A percentile compares a stretch with the other conserved stretches of the same genome.
Evolutionary conservation across 1,140 invertebrate species (phyloP).

Genomic region (Nephila pilipes): DNA sequence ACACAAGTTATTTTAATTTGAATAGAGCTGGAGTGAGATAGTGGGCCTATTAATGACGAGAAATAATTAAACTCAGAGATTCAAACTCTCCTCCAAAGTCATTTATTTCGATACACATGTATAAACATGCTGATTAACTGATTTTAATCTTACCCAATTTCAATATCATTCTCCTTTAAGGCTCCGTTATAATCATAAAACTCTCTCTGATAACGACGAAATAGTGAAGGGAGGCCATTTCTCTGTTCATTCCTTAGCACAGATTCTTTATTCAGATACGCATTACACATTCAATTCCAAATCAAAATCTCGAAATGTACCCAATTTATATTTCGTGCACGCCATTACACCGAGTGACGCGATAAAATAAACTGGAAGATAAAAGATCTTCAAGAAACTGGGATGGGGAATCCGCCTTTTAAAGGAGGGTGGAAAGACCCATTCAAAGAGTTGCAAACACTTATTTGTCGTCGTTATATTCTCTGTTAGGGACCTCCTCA

Average conservation of each 20-base stretch:
- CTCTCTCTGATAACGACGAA: not conserved
- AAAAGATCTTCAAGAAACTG: not conserved
- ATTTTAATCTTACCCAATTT: not conserved
- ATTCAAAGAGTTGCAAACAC: constrained; percentile 64
- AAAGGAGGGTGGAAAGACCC: not conserved
- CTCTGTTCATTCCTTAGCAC: not conserved
- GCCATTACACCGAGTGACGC: not conserved
- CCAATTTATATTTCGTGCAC: constrained; percentile 43
- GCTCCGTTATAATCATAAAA: constrained; percentile 12
- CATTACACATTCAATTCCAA: constrained; percentile 41
- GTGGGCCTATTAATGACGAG: not conserved
- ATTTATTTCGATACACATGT: constrained; percentile 15
- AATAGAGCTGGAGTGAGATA: not conserved
- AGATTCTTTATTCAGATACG: constrained; percentile 21
- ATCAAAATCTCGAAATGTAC: constrained; percentile 49
- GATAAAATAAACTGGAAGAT: not conserved
- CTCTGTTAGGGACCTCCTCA: constrained; percentile 42
- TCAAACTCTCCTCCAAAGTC: not conserved
- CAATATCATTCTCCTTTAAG: constrained; percentile 1
- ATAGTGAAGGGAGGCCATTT: not conserved
- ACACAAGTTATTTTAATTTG: not conserved
- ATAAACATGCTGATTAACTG: constrained; percentile 26
- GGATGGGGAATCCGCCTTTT: not conserved
- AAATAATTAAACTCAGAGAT: too few relatives aligned
- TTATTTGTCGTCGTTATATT: constrained; percentile 74